Evolutionary conservation across 2,113 vertebrate genomes (phyloP).

Genomic region (Siphamia tubifer): DNA sequence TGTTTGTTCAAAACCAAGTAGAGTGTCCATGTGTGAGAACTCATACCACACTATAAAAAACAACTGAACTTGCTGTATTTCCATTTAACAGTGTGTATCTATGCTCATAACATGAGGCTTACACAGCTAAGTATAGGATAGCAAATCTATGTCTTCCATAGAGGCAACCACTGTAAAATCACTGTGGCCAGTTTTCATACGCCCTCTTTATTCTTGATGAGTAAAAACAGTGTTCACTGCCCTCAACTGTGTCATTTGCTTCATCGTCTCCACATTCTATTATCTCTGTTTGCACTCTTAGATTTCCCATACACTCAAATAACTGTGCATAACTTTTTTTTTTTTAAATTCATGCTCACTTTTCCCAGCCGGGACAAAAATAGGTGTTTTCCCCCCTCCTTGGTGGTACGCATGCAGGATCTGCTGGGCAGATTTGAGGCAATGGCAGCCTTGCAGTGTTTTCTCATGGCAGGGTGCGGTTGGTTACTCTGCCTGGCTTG

Average conservation of each 20-base stretch:
- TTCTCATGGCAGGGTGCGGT: slow-evolving; percentile 70
- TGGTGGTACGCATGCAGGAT: slow-evolving; percentile 22
- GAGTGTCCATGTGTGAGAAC: not conserved
- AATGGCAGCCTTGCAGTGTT: slow-evolving; percentile 56
- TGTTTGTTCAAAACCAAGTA: not conserved
- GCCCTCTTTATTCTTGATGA: slow-evolving; percentile 9
- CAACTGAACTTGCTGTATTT: not conserved
- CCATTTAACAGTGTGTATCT: not conserved
- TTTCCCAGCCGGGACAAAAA: slow-evolving; percentile 69
- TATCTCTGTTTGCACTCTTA: slow-evolving; percentile 31
- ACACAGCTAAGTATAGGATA: slow-evolving; percentile 24
- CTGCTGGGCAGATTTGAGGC: slow-evolving; percentile 40
- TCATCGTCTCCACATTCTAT: slow-evolving; percentile 12
- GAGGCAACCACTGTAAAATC: slow-evolving; percentile 2
- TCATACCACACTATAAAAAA: not conserved
- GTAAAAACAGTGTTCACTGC: slow-evolving; percentile 33
- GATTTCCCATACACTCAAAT: slow-evolving; percentile 38
- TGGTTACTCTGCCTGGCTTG: slow-evolving; percentile 38
- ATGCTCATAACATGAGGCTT: slow-evolving; percentile 3
- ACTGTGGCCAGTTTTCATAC: not conserved
- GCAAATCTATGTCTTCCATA: slow-evolving; percentile 27
- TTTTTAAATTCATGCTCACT: slow-evolving; percentile 32
- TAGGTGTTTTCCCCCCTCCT: slow-evolving; percentile 58
- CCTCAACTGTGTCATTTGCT: slow-evolving; percentile 50
- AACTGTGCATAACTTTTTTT: slow-evolving; percentile 22